Percentiles rank a stretch among this genome's conserved stretches.
phyloP scores from a whole-genome alignment of 2,888 invertebrate species.

The Monoplex corrugatus region DNA sequence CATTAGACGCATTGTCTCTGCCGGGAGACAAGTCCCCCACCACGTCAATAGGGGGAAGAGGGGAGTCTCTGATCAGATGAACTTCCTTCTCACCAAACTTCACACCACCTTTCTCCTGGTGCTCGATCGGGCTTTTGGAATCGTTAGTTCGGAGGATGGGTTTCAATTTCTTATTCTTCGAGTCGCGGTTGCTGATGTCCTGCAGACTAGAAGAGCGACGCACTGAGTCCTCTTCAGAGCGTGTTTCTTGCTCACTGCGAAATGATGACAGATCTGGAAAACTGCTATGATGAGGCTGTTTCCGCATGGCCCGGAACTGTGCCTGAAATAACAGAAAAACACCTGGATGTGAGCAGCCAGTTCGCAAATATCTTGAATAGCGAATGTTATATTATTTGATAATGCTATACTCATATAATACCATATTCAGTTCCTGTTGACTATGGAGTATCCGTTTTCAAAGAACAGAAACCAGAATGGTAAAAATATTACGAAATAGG shows the following conservation, averaged over 20 bases:
- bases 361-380: too few species aligned
- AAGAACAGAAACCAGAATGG: too few species aligned
- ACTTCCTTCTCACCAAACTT: slow-evolving; percentile 43
- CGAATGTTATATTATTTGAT: too few species aligned
- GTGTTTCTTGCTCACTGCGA: neutral
- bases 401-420: too few species aligned
- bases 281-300: neutral
- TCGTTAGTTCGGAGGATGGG: slow-evolving; percentile 23
- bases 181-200: neutral
- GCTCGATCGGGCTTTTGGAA: neutral
- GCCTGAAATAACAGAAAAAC: neutral
- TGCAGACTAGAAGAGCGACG: slow-evolving; percentile 38
- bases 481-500: too few species aligned
- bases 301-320: neutral
- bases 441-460: too few species aligned
- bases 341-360: too few species aligned
- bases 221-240: neutral
- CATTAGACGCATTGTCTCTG: neutral
- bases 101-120: slow-evolving; percentile 8
- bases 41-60: slow-evolving; percentile 27
- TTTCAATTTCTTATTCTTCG: slow-evolving; percentile 27
- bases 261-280: slow-evolving; percentile 22
- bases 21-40: neutral
- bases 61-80: slow-evolving; percentile 7
- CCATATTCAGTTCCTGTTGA: too few species aligned